Base-by-base conservation (phyloP, 2,888 invertebrate genomes). In the Plutella xylostella region DNA sequence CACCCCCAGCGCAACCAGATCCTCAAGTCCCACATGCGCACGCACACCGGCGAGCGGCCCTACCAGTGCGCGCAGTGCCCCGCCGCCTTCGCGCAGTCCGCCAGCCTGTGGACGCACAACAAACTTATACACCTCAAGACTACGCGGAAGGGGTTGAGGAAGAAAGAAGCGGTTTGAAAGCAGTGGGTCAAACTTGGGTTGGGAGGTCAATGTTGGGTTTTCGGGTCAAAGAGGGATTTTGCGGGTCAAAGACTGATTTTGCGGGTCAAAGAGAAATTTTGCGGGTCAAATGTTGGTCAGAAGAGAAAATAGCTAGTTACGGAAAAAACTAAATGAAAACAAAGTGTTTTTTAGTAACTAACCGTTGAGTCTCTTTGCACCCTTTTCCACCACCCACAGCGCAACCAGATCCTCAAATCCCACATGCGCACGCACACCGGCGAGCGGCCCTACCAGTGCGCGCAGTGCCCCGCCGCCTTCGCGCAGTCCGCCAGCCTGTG, bases 1-100 rank as follows among this genome's bases (percentile, higher is more conserved):
- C 20, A 9, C 45, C 55, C 51, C 7, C 68, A 78, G 78, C 67
- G 69, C 3, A 68, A 63, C 28, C 61, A 66, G 0, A 73, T 74
- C 12, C 56, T 77, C 0, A 76, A 73, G 48, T n/a, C n/a, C n/a
- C 28, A 28, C 28, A 12, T 3, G 28, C 28, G 28, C 28, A 28
- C 28, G 9, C 7, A 28, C 28, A 28, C 28, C 11, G 28, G 28
- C 3, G 28, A 28, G 28, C 28, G 28, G 3, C 28, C 28, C 4
- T 28, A 28, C 28, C 28, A 28, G 28, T 28, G 28, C 28, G 28
- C 28, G 28, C 28, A 28, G 11, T 28, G 28, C n/a, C 28, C 9
- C 2, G 2, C 11, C 9, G 28, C 28, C 9, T 28, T 28, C 28
- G 28, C 28, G 28, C 28, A 28, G 28, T 12, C 11, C 9, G 9